Evolutionary conservation across 2,888 invertebrate genomes (phyloP), one percentile per base, ranked within the genome.

Genomic region (Lasioglossum zephyrum): DNA sequence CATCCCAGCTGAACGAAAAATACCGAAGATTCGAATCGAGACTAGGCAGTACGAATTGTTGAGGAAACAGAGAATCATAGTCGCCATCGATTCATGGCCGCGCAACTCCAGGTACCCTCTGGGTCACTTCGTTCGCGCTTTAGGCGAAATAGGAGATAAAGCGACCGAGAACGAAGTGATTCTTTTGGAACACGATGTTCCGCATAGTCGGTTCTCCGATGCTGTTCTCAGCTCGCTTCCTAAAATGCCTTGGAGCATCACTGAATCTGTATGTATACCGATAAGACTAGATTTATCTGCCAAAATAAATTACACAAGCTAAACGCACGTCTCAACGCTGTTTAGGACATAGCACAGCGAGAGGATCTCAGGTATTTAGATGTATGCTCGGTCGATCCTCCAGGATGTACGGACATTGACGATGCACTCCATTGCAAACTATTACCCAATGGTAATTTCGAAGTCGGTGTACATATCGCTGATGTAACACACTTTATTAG

Each of bases 381-480:
- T 92, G 97, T 99, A 70, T 99, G 99, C 93, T 99, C 99, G 0
- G 99, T 99, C 0, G 99, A 99, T 96, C 99, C 99, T 4, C 99
- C 99, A 0, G 99, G 99, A 0, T 99, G 99, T 95, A 99, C 99
- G 0, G 99, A 99, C 95, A 99, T 99, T 88, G 99, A 99, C 94
- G 99, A 99, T 95, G 99, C 99, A 0, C 95, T 99, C 2, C 99
- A 99, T 95, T 99, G 99, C 92, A 96, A 97, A 36, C 95, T 96
- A 63, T 95, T 99, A 39, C 96, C 96, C 0, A 97, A 97, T 93
- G 97, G 97, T 5, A 97, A 97, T 92, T 96, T 96, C 73, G 98
- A 98, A 96, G 97, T 99, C 73, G 99, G 99, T 26, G 99, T 99
- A 0, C 99, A 99, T 93, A 99, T 99, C 86, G 99, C 99, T 9